Evolutionary conservation across 2,113 vertebrate species (phyloP).

Genomic region (Oryzias curvinotus): DNA sequence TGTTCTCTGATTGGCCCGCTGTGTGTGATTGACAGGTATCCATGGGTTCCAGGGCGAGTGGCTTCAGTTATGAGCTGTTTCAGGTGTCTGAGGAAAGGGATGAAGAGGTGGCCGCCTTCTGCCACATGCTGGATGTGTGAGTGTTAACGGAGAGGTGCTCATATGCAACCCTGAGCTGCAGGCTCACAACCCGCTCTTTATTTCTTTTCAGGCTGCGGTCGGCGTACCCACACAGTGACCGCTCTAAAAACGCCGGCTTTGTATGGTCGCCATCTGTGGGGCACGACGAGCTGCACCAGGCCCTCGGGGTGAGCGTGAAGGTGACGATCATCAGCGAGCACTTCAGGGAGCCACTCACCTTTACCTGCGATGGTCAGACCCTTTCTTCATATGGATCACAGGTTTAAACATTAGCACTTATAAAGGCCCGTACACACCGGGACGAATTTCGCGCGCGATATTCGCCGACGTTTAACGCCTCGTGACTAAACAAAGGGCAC

Average conservation of each 20-base stretch:
- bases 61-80: conserved; percentile 89
- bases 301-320: conserved; percentile 85
- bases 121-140: conserved; percentile 96
- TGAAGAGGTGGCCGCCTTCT: conserved; percentile 95
- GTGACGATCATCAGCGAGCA: conserved; percentile 85
- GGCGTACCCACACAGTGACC: conserved; percentile 72
- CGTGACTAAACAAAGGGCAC: no score
- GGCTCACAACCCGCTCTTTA: background rate
- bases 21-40: conserved; percentile 67
- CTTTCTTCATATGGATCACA: no score
- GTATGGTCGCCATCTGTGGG: conserved; percentile 86
- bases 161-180: background rate
- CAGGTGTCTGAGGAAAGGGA: conserved; percentile 95
- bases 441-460: no score
- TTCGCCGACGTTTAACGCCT: no score
- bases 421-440: no score
- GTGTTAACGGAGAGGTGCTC: conserved; percentile 31
- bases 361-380: conserved; percentile 91
- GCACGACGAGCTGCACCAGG: conserved; percentile 83
- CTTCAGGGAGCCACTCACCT: conserved; percentile 88
- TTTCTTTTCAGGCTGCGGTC: conserved; percentile 80
- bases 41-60: conserved; percentile 68
- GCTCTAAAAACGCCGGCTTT: conserved; percentile 78
- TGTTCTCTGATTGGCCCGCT: conserved; percentile 10
- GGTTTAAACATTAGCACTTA: no score